Conservation (phyloP, 2,113 vertebrate genomes). For the Ceratotherium simum region DNA sequence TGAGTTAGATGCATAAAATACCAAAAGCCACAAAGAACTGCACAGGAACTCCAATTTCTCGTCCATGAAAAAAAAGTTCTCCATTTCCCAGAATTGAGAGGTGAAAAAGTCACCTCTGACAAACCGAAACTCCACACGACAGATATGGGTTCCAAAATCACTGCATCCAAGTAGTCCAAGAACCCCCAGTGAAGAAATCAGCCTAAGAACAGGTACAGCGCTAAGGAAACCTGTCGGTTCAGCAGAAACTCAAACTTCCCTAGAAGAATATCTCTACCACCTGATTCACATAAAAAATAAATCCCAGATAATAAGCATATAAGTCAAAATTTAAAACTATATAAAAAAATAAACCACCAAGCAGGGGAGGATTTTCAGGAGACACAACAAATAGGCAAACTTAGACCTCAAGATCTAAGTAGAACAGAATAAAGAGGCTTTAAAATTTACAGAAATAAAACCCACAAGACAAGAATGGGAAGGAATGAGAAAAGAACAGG, state of each 20-base stretch:
- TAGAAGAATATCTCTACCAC: background rate
- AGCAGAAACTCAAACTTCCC: constrained; percentile 6
- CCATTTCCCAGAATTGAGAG: background rate
- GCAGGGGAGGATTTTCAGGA: background rate
- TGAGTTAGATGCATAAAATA: background rate
- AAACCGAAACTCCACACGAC: constrained; percentile 1
- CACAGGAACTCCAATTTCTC: background rate
- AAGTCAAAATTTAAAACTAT: background rate
- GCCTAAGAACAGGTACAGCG: background rate
- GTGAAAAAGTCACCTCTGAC: background rate
- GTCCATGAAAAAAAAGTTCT: background rate
- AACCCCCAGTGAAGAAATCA: background rate
- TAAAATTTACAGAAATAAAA: background rate
- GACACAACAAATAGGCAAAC: background rate
- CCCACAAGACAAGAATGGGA: background rate
- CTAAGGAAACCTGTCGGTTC: background rate
- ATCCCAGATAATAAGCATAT: background rate
- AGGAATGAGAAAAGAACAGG: background rate
- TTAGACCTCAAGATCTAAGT: background rate
- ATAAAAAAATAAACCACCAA: background rate
- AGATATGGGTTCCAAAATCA: background rate
- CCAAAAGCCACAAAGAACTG: background rate
- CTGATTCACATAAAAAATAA: background rate
- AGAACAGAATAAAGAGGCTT: background rate
- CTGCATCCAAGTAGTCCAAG: background rate